Evolutionary conservation across 2,797 vertebrate genomes (phyloP).

Genomic region (Acanthis flammea): DNA sequence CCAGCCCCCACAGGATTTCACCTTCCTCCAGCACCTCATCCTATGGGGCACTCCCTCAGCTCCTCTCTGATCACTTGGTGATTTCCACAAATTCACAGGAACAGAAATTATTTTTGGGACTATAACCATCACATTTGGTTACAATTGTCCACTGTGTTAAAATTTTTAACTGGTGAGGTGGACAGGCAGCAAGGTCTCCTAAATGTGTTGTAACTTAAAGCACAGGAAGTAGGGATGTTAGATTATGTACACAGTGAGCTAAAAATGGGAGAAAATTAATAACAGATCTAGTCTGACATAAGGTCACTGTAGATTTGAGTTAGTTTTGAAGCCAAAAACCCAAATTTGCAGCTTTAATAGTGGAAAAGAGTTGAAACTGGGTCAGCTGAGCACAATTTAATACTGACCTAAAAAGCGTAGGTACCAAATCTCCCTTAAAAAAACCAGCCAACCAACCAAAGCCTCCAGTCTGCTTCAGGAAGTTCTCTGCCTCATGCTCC

Average conservation of each 20-base stretch:
- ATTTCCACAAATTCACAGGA: not conserved
- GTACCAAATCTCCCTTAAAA: not conserved
- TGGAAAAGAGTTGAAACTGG: not conserved
- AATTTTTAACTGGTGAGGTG: not conserved
- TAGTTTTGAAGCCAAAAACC: not conserved
- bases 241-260: not conserved
- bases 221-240: not conserved
- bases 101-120: not conserved
- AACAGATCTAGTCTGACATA: not conserved
- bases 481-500: not conserved
- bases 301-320: not conserved
- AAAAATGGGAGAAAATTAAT: not conserved
- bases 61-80: not conserved
- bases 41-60: not conserved
- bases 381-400: not conserved
- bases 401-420: not conserved
- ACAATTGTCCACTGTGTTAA: fast-evolving
- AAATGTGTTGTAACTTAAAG: not conserved
- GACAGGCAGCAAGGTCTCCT: not conserved
- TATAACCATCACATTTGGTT: not conserved
- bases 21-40: not conserved
- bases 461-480: not conserved
- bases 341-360: not conserved
- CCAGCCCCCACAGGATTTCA: not conserved
- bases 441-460: not conserved